Evolutionary conservation across 2,888 invertebrate species (phyloP).

Genomic region (Nasonovia ribisnigri): DNA sequence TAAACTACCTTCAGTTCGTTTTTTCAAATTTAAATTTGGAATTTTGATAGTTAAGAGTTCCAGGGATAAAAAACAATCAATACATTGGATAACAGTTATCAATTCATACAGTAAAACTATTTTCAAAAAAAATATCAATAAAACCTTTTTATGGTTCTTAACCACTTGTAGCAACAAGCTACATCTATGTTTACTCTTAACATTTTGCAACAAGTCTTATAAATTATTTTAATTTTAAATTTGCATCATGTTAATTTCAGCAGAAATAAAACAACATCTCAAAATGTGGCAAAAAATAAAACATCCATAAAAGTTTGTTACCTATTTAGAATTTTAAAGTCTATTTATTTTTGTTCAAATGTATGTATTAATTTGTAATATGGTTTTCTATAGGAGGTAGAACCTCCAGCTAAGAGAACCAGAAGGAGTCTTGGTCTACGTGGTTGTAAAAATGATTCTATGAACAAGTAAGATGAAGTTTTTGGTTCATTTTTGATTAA

Average conservation of each 20-base stretch:
- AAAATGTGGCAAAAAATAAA: background rate
- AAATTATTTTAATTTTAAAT: background rate
- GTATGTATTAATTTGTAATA: background rate
- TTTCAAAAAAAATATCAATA: too few species aligned
- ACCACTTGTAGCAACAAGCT: background rate
- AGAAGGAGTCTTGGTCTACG: background rate
- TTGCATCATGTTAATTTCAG: background rate
- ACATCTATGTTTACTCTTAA: background rate
- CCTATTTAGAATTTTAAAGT: background rate
- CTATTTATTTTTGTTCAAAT: background rate
- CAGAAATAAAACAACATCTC: background rate
- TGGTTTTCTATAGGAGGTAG: constrained; percentile 2
- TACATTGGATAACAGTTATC: too few species aligned
- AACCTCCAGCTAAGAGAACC: constrained; percentile 23
- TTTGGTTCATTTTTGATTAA: background rate
- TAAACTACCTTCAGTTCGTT: background rate
- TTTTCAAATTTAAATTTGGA: background rate
- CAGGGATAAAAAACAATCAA: background rate
- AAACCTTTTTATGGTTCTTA: too few species aligned
- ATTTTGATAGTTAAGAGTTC: background rate
- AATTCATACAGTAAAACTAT: too few species aligned
- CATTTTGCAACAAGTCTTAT: background rate
- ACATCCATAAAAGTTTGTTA: background rate
- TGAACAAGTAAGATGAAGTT: background rate
- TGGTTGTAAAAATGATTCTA: background rate